phyloP scores from a whole-genome alignment of 2,113 vertebrate species.

The Pterophyllum scalare region DNA sequence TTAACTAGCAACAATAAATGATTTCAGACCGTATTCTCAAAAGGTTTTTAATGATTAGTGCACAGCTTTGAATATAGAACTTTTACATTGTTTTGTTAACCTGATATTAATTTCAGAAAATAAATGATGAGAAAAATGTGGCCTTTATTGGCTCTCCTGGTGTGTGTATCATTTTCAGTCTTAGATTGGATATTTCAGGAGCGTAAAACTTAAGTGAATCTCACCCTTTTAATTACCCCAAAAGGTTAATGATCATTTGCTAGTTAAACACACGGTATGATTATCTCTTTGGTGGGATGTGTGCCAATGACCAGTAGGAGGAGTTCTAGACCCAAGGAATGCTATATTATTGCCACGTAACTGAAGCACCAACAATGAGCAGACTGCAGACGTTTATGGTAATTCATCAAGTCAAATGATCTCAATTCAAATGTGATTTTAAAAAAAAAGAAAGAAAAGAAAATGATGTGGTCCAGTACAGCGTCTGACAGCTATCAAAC shows the following conservation, averaged over 20 bases:
- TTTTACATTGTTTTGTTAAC: slow-evolving; percentile 64
- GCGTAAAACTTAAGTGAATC: rapidly evolving
- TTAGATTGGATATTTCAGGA: neutral
- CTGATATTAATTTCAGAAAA: slow-evolving; percentile 52
- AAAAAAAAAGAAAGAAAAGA: too few relatives aligned
- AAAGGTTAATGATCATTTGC: rapidly evolving
- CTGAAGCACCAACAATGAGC: neutral
- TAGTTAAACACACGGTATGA: neutral
- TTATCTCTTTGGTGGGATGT: neutral
- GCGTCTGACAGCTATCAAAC: neutral
- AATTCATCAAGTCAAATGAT: neutral
- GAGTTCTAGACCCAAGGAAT: neutral
- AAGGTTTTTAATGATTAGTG: slow-evolving; percentile 49
- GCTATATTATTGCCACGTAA: neutral
- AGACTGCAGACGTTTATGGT: rapidly evolving
- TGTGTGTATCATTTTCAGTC: neutral
- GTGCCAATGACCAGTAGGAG: neutral
- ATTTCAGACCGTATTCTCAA: slow-evolving; percentile 10
- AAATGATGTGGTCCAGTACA: neutral
- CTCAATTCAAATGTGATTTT: too few relatives aligned
- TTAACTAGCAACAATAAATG: slow-evolving; percentile 13
- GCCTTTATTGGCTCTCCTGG: neutral
- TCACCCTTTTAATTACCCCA: neutral
- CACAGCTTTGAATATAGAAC: slow-evolving; percentile 34
- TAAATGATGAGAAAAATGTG: slow-evolving; percentile 43